phyloP scores from a whole-genome alignment of 2,888 invertebrate species.

The Gasteruption jaculator region DNA sequence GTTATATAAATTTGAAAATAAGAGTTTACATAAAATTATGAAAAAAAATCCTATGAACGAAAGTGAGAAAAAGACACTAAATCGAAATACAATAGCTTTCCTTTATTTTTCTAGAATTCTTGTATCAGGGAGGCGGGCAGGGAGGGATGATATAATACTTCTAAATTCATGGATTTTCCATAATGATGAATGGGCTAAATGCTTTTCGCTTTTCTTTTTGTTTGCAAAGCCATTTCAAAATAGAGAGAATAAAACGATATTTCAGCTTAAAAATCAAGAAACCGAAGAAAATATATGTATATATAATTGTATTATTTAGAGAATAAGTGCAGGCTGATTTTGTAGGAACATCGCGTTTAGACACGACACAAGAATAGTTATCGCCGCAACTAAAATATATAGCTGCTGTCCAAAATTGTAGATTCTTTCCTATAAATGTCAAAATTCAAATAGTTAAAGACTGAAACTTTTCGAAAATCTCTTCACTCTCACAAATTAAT shows the following conservation, averaged over 20 bases:
- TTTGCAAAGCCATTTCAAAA: slow-evolving; percentile 20
- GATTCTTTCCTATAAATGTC: too few relatives aligned
- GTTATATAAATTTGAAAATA: too few relatives aligned
- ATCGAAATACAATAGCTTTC: slow-evolving; percentile 25
- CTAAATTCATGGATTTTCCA: slow-evolving; percentile 23
- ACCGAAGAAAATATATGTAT: slow-evolving; percentile 17
- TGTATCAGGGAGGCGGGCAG: too few relatives aligned
- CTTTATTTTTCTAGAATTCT: slow-evolving; percentile 29
- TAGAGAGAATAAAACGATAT: too few relatives aligned
- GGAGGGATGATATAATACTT: slow-evolving; percentile 27
- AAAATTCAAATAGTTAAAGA: too few relatives aligned
- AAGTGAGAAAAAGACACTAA: slow-evolving; percentile 21
- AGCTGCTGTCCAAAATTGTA: slow-evolving; percentile 11
- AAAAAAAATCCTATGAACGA: slow-evolving; percentile 14
- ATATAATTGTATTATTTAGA: slow-evolving; percentile 17
- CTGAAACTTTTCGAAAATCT: too few relatives aligned
- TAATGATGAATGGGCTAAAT: too few relatives aligned
- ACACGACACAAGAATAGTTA: slow-evolving; percentile 22
- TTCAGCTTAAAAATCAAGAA: too few relatives aligned
- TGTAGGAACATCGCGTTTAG: slow-evolving; percentile 20
- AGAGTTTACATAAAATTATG: slow-evolving; percentile 4
- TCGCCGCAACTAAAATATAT: slow-evolving; percentile 9
- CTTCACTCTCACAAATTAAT: too few relatives aligned
- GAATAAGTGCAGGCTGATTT: slow-evolving; percentile 11
- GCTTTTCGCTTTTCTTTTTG: slow-evolving; percentile 13